Conservation (phyloP, 2,113 vertebrate genomes). For the Zeus faber region DNA sequence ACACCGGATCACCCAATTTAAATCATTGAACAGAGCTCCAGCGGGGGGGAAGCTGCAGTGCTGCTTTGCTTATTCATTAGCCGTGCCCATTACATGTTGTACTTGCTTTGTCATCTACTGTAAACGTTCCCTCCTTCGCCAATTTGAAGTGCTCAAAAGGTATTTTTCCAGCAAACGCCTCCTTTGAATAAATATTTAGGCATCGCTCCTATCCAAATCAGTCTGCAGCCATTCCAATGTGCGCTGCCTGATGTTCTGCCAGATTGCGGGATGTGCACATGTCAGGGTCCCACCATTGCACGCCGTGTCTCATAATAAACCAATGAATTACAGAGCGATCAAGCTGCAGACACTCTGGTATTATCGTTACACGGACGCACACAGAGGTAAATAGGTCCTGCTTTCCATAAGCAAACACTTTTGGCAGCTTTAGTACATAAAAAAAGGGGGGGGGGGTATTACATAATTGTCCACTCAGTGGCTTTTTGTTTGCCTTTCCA, state of each 20-base stretch:
- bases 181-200: not conserved
- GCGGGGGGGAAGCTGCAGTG: not conserved
- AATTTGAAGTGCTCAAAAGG: too few relatives aligned
- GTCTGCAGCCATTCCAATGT: not conserved
- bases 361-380: conserved; percentile 19
- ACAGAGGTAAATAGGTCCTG: conserved; percentile 11
- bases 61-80: not conserved
- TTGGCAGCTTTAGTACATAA: conserved; percentile 15
- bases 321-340: conserved; percentile 22
- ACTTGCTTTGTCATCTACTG: not conserved
- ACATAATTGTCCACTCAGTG: not conserved
- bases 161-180: not conserved
- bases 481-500: conserved; percentile 8
- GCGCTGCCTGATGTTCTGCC: not conserved
- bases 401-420: conserved; percentile 18
- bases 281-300: conserved; percentile 8
- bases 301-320: conserved; percentile 23
- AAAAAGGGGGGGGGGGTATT: too few relatives aligned
- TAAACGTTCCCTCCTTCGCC: not conserved
- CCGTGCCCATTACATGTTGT: too few relatives aligned
- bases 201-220: not conserved
- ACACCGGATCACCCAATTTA: conserved; percentile 22
- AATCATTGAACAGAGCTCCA: not conserved
- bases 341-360: conserved; percentile 13
- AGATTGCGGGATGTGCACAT: conserved; percentile 11